A percentile compares a stretch with the other conserved stretches of the same genome.
These are phyloP conservation scores for Himalopsyche phryganea DNA, from an alignment of 1,140 invertebrate genomes.

Conservation along the genomic window DNA sequence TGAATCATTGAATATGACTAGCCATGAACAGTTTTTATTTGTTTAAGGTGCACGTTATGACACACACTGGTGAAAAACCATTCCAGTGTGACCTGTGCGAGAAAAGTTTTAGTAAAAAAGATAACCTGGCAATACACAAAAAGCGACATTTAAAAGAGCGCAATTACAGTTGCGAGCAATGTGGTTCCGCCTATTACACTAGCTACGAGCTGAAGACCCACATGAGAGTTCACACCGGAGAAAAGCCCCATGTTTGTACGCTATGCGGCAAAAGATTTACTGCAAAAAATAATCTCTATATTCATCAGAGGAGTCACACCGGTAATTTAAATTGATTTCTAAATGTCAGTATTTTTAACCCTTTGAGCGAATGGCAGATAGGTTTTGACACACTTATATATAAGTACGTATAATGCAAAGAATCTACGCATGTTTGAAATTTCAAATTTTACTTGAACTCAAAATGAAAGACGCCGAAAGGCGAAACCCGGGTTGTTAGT, in stretches of 20 bases:
- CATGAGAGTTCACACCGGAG: conserved; percentile 29
- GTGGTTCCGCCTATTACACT: conserved; percentile 31
- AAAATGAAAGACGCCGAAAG: no score
- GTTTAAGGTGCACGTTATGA: conserved; percentile 32
- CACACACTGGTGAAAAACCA: conserved; percentile 38
- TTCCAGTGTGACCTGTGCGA: conserved; percentile 39
- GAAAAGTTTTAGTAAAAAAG: conserved; percentile 33
- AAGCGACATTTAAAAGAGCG: conserved; percentile 29
- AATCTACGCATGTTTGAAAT: no score
- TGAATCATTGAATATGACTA: no score
- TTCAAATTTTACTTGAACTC: no score
- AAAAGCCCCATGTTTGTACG: conserved; percentile 31
- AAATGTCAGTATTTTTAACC: no score
- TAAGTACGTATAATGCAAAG: no score
- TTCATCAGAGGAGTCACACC: conserved; percentile 30
- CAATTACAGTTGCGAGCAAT: conserved; percentile 27
- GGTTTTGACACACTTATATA: no score
- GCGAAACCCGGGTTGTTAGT: no score
- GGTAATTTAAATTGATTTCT: conserved; percentile 16
- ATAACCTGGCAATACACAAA: conserved; percentile 28
- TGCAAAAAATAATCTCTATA: conserved; percentile 31
- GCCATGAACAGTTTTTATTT: no score
- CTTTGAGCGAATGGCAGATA: no score
- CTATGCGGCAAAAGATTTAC: conserved; percentile 32
- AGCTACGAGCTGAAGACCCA: conserved; percentile 31